These are phyloP conservation scores for Diadophis punctatus DNA, from an alignment of 2,113 vertebrate species.

Conservation along the genomic window DNA sequence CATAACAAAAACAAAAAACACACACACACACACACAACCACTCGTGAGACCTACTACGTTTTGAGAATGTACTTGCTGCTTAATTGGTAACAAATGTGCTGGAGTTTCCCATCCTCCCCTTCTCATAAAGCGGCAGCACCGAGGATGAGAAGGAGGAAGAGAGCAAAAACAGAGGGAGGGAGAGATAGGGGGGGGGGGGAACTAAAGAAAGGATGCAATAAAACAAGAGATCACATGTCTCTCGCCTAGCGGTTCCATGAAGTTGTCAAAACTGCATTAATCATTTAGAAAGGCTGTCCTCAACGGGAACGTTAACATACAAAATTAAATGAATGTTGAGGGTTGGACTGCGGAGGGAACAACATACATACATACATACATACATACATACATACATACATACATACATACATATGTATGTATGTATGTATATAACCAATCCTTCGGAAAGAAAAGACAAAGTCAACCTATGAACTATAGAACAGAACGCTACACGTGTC, in stretches of 20 bases:
- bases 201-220: neutral
- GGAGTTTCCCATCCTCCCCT: slow-evolving; percentile 46
- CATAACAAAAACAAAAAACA: slow-evolving; percentile 1
- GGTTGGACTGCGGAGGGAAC: neutral
- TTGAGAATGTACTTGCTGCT: slow-evolving; percentile 57
- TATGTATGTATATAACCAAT: too few relatives aligned
- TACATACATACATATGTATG: too few relatives aligned
- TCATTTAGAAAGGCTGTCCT: slow-evolving; percentile 20
- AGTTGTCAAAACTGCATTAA: slow-evolving; percentile 19
- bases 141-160: slow-evolving; percentile 29
- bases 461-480: neutral
- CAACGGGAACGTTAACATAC: neutral
- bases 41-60: slow-evolving; percentile 47
- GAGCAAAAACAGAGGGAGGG: neutral
- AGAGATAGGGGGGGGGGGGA: slow-evolving; percentile 17
- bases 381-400: too few relatives aligned
- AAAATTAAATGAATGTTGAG: neutral
- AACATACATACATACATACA: too few relatives aligned
- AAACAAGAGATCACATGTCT: slow-evolving; percentile 35
- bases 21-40: slow-evolving; percentile 42
- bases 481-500: accelerated
- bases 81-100: slow-evolving; percentile 68
- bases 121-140: slow-evolving; percentile 28
- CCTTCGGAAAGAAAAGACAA: neutral
- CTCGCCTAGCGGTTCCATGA: slow-evolving; percentile 26